These are phyloP conservation scores for Julus scandinavius DNA, from an alignment of 2,888 invertebrate genomes.

Conservation along the genomic window DNA sequence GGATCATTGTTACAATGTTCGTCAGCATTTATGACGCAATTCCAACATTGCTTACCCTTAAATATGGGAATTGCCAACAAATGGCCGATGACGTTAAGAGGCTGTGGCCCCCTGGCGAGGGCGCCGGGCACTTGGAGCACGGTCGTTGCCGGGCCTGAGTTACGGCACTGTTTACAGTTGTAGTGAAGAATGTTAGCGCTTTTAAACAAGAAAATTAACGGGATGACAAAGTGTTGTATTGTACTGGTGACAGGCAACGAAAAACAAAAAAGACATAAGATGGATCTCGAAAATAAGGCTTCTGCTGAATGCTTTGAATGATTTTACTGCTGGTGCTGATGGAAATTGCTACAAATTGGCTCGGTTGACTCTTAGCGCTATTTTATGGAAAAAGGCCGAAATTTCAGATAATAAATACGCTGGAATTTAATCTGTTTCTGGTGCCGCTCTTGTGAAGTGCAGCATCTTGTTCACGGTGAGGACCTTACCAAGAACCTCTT, in stretches of 20 bases:
- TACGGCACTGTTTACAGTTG: background rate
- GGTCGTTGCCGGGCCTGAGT: background rate
- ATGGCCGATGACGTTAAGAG: background rate
- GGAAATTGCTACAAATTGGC: background rate
- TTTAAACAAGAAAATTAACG: constrained; percentile 9
- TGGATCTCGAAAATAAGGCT: background rate
- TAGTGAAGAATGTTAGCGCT: background rate
- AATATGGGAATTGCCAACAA: background rate
- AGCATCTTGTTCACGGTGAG: too few species aligned
- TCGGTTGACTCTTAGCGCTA: background rate
- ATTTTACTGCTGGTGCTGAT: background rate
- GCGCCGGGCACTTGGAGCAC: background rate
- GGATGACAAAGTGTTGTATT: constrained; percentile 9
- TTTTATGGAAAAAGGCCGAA: background rate
- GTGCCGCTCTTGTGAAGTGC: background rate
- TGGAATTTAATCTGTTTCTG: background rate
- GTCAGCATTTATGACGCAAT: background rate
- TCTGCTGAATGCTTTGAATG: background rate
- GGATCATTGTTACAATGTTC: background rate
- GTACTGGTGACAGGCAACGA: background rate
- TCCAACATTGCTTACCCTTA: background rate
- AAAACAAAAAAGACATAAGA: background rate
- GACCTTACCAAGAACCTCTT: too few species aligned
- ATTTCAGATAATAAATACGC: background rate
- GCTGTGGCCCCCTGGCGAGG: background rate